Evolutionary conservation across 2,113 vertebrate genomes (phyloP).

Genomic region (Halichoeres trimaculatus): DNA sequence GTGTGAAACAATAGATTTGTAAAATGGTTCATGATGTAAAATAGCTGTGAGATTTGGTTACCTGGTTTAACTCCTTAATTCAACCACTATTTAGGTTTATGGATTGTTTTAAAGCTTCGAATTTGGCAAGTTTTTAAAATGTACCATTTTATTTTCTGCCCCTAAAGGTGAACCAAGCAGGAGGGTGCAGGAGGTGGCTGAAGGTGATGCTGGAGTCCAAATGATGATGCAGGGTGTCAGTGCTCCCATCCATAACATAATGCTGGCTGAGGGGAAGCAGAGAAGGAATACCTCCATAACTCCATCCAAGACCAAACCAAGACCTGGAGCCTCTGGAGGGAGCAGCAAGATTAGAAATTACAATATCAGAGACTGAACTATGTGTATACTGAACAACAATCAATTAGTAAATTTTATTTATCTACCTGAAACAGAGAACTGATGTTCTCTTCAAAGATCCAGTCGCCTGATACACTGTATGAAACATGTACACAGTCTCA

Average conservation of each 20-base stretch:
- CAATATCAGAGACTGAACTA: slow-evolving; percentile 85
- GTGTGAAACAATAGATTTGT: too few relatives aligned
- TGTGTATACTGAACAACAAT: not conserved
- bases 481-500: too few relatives aligned
- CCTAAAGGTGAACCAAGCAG: slow-evolving; percentile 9
- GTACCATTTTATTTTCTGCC: slow-evolving; percentile 16
- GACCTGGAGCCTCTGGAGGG: slow-evolving; percentile 20
- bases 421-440: too few relatives aligned
- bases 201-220: slow-evolving; percentile 21
- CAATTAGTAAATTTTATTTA: not conserved
- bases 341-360: slow-evolving; percentile 88
- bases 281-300: slow-evolving; percentile 65
- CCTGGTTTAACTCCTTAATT: too few relatives aligned
- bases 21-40: too few relatives aligned
- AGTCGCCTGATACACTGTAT: too few relatives aligned
- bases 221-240: slow-evolving; percentile 61
- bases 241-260: slow-evolving; percentile 52
- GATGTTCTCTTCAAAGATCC: too few relatives aligned
- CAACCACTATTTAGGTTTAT: too few relatives aligned
- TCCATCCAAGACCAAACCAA: slow-evolving; percentile 4
- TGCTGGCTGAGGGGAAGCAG: slow-evolving; percentile 46
- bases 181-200: slow-evolving; percentile 20
- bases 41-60: too few relatives aligned
- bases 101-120: not conserved
- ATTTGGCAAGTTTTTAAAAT: not conserved